Evolutionary conservation across 2,888 invertebrate genomes (phyloP).

Genomic region (Rhagonycha fulva): DNA sequence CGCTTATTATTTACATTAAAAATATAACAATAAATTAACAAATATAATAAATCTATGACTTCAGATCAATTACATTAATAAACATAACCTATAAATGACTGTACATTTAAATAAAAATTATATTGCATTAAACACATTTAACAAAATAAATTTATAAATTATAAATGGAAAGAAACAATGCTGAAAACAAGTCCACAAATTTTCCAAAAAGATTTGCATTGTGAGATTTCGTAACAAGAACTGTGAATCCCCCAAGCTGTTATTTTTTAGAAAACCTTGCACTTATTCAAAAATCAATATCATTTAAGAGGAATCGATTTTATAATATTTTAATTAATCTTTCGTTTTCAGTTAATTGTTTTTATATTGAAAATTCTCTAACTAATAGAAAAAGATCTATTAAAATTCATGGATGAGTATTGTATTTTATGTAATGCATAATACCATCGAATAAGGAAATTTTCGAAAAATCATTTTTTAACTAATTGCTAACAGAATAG

Average conservation of each 20-base stretch:
- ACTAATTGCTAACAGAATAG: neutral
- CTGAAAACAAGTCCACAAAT: neutral
- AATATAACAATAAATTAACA: constrained; percentile 46
- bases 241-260: neutral
- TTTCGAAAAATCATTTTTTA: neutral
- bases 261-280: neutral
- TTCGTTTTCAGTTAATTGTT: neutral
- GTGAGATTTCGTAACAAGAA: neutral
- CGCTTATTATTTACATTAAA: constrained; percentile 52
- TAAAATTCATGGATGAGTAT: neutral
- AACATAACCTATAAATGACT: neutral
- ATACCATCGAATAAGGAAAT: constrained; percentile 1
- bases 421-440: neutral
- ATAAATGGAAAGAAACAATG: neutral
- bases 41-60: constrained; percentile 38
- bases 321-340: neutral
- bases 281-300: neutral
- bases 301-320: neutral
- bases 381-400: constrained; percentile 2
- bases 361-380: neutral
- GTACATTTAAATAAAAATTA: neutral
- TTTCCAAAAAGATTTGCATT: neutral
- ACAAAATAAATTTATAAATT: neutral
- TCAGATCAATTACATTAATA: constrained; percentile 35
- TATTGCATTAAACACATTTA: neutral